Evolutionary conservation across 1,140 invertebrate genomes (phyloP).

Genomic region (Spodoptera frugiperda): DNA sequence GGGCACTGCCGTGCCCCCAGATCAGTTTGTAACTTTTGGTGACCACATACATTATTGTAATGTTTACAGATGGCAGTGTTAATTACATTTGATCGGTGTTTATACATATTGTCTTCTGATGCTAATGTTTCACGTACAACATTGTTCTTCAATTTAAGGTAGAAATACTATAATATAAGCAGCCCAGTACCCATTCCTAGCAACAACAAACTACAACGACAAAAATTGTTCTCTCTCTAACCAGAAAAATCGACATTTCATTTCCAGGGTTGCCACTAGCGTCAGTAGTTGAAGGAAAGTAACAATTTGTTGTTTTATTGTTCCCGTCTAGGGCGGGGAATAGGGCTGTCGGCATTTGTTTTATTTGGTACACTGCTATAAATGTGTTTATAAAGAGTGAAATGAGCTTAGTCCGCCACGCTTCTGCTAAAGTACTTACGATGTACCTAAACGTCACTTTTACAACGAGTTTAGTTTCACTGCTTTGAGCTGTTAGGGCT

Average conservation of each 20-base stretch:
- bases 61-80: no score
- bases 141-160: no score
- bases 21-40: no score
- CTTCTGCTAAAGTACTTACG: constrained; percentile 15
- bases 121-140: no score
- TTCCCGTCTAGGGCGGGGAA: constrained; percentile 36
- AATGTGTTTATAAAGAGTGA: constrained; percentile 44
- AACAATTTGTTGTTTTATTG: constrained; percentile 41
- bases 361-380: constrained; percentile 42
- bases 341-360: constrained; percentile 39
- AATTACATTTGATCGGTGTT: no score
- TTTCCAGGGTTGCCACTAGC: constrained; percentile 25
- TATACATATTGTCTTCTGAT: no score
- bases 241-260: constrained; percentile 44
- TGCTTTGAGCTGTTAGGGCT: not conserved
- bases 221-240: constrained; percentile 1
- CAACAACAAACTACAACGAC: not conserved
- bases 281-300: constrained; percentile 31
- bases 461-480: constrained; percentile 19
- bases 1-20: no score
- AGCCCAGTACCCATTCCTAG: no score
- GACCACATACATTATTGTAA: no score
- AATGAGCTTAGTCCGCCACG: constrained; percentile 31
- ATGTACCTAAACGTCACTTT: constrained; percentile 40
- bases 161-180: no score